Evolutionary conservation across 2,888 invertebrate genomes (phyloP).

Genomic region (Neoitamus cyanurus): DNA sequence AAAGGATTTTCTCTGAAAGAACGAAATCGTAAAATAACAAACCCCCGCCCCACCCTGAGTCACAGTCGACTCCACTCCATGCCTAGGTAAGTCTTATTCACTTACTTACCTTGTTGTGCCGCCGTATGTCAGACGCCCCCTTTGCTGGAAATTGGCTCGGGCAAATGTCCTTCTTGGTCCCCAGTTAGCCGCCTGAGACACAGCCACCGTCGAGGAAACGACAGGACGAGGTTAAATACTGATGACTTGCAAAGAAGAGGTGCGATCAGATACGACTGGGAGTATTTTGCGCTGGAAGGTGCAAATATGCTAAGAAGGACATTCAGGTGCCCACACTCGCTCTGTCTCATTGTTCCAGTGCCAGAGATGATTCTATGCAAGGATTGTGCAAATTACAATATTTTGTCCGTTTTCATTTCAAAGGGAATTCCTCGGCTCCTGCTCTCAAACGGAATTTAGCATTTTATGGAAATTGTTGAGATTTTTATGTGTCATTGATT

Average conservation of each 20-base stretch:
- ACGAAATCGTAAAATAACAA: constrained; percentile 30
- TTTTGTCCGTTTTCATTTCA: background rate
- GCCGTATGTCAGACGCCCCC: background rate
- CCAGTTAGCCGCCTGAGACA: background rate
- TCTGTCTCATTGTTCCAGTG: constrained; percentile 2
- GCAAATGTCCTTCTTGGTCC: constrained; percentile 24
- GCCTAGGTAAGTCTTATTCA: constrained; percentile 30
- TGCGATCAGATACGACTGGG: background rate
- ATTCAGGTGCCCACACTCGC: constrained; percentile 16
- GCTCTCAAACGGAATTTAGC: background rate
- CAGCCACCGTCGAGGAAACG: background rate
- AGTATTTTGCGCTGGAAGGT: background rate
- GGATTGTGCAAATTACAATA: constrained; percentile 26
- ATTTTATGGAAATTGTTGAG: constrained; percentile 38
- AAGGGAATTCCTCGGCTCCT: background rate
- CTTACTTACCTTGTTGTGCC: constrained; percentile 30
- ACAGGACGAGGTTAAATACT: constrained; percentile 18
- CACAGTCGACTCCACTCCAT: background rate
- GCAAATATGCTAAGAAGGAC: constrained; percentile 26
- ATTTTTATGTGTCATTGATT: constrained; percentile 34
- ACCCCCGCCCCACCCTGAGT: background rate
- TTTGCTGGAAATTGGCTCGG: background rate
- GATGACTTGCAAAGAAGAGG: constrained; percentile 2
- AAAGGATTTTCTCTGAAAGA: constrained; percentile 30
- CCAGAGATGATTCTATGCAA: constrained; percentile 14